phyloP scores from a whole-genome alignment of 1,140 invertebrate genomes.

The Euura saliciscinereae region DNA sequence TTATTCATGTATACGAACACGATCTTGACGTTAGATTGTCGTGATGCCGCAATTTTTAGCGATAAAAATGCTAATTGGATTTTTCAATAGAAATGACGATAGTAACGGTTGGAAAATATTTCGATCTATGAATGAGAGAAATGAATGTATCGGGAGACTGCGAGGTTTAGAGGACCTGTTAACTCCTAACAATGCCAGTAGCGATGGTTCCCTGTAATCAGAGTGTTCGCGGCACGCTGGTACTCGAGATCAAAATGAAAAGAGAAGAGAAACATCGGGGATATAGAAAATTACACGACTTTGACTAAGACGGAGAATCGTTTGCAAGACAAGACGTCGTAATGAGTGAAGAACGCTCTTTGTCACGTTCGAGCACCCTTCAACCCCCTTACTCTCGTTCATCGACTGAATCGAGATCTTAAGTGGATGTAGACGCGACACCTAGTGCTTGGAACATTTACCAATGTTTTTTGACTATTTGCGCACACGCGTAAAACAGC shows the following conservation, averaged over 20 bases:
- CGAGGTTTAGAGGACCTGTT: neutral
- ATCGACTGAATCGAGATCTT: neutral
- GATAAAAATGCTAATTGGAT: neutral
- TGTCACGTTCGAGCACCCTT: constrained; percentile 45
- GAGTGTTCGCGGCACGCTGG: neutral
- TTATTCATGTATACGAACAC: neutral
- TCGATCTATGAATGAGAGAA: neutral
- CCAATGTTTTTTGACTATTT: neutral
- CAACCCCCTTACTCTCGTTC: neutral
- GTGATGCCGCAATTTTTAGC: neutral
- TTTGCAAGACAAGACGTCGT: constrained; percentile 51
- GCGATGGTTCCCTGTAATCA: neutral
- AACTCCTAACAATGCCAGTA: neutral
- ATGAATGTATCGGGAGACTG: neutral
- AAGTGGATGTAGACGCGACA: neutral
- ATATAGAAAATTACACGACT: neutral
- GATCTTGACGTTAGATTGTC: neutral
- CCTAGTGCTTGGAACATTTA: neutral
- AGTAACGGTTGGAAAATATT: neutral
- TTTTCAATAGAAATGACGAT: neutral
- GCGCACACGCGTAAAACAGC: too few relatives aligned
- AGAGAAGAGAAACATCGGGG: neutral
- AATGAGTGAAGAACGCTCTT: constrained; percentile 51
- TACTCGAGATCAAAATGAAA: neutral
- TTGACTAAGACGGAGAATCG: constrained; percentile 29